Evolutionary conservation across 2,113 vertebrate genomes (phyloP).

Genomic region (Thunnus thynnus): DNA sequence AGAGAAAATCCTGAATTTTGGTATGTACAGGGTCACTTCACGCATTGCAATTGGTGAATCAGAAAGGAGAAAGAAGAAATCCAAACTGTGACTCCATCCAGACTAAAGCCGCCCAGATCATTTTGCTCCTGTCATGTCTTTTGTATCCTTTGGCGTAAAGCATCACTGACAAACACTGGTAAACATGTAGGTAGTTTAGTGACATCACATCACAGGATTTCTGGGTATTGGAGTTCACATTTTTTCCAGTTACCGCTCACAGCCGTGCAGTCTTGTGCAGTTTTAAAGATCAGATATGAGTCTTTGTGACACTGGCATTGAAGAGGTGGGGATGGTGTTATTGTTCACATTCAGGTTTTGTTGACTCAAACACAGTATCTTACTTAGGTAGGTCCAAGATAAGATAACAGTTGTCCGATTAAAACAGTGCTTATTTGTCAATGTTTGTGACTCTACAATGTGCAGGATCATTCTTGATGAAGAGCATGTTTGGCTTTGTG

Average conservation of each 20-base stretch:
- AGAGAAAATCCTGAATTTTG: background rate
- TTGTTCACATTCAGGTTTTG: slow-evolving; percentile 11
- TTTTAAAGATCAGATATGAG: background rate
- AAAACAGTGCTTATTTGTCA: slow-evolving; percentile 1
- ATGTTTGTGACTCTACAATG: slow-evolving; percentile 15
- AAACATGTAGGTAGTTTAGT: background rate
- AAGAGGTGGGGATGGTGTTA: background rate
- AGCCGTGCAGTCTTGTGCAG: background rate
- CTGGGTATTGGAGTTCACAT: slow-evolving; percentile 1
- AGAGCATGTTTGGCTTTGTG: slow-evolving; percentile 21
- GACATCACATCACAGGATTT: background rate
- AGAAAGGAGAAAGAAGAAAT: too few species aligned
- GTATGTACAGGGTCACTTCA: background rate
- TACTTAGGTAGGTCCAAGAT: background rate
- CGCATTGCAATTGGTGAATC: background rate
- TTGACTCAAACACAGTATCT: slow-evolving; percentile 13
- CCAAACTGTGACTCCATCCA: too few species aligned
- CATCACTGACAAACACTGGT: background rate
- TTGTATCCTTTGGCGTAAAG: background rate
- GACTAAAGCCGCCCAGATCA: background rate
- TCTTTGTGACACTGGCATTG: background rate
- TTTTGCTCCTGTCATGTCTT: background rate
- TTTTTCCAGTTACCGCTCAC: background rate
- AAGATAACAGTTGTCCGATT: slow-evolving; percentile 16
- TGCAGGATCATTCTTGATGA: slow-evolving; percentile 8